Conservation (phyloP, 2,888 invertebrate species). For the Eremobia ochroleuca region DNA sequence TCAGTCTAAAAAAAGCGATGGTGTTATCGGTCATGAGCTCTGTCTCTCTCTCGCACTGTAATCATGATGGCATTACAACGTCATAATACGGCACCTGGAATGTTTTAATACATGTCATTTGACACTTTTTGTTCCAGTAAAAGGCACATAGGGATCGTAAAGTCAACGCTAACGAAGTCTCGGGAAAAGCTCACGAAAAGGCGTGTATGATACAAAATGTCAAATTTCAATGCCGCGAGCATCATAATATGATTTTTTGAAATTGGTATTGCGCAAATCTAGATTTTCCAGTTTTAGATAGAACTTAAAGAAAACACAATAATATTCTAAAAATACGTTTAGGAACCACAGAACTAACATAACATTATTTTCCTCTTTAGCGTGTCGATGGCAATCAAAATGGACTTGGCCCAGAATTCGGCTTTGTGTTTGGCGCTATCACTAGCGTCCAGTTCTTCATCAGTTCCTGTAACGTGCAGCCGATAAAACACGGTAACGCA, state of each 20-base stretch:
- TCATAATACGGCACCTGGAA: background rate
- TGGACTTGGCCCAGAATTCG: too few relatives aligned
- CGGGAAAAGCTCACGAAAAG: background rate
- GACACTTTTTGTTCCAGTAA: conserved; percentile 5
- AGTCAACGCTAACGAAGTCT: conserved; percentile 3
- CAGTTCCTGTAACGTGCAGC: too few relatives aligned
- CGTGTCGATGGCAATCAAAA: too few relatives aligned
- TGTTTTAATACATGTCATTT: conserved; percentile 2
- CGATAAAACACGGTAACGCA: too few relatives aligned
- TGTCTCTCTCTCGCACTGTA: background rate
- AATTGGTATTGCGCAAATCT: background rate
- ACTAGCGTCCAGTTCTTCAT: too few relatives aligned
- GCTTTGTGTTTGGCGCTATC: too few relatives aligned
- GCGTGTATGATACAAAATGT: background rate
- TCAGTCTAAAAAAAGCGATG: background rate
- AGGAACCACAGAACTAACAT: background rate
- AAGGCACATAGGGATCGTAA: conserved; percentile 1
- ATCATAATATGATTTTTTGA: background rate
- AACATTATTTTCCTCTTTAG: background rate
- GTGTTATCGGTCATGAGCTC: background rate
- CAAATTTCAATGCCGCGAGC: background rate
- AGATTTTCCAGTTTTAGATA: background rate
- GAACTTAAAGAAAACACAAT: background rate
- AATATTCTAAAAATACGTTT: background rate
- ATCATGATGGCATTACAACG: background rate